Base-by-base conservation (phyloP, 2,888 invertebrate species). In the Cyclophora punctaria region DNA sequence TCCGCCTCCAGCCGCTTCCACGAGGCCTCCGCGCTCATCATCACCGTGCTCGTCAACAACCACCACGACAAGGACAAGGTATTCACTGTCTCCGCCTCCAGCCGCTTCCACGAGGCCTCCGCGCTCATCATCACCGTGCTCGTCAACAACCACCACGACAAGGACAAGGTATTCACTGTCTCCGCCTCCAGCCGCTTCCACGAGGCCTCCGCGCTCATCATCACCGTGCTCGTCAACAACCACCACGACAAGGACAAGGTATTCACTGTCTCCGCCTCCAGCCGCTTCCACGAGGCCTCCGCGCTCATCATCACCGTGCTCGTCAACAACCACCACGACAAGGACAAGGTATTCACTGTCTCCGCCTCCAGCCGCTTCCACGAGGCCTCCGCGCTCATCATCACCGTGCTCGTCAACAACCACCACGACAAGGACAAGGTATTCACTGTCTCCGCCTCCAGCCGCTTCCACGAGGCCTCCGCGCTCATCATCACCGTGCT, bases 11-110 rank as follows among this genome's bases (percentile, higher is more conserved):
- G 94, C 0, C 80, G 91, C 20, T 98, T 94, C 82, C 90, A 94
- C 70, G 91, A 93, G 52, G 95, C 98, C 7, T 93, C 91, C 34
- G 96, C 98, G 0, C 90, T 98, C 49, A 96, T 99, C 52, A 84
- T 99, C 56, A 97, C 98, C 0, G 92, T 98, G 69, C 88, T 98
- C 34, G 95, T 98, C 43, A 95, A 96, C 78, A 98, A 99, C 79
- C 91, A 94, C 69, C 93, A 95, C 66, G 93, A 97, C 64, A 93
- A 93, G 73, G 89, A 91, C 1, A 90, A 78, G 81, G 88, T 81
- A n/a, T n/a, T n/a, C n/a, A n/a, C n/a, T n/a, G n/a, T n/a, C n/a
- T n/a, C 90, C 7, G 89, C 89, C 47, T 73, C 86, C 40, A 89
- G 94, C 0, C 80, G 91, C 20, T 98, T 94, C 82, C 90, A 94